Evolutionary conservation across 1,140 invertebrate genomes (phyloP), one percentile per base, ranked within the genome.

Genomic region (Drosophila pseudoananassae): DNA sequence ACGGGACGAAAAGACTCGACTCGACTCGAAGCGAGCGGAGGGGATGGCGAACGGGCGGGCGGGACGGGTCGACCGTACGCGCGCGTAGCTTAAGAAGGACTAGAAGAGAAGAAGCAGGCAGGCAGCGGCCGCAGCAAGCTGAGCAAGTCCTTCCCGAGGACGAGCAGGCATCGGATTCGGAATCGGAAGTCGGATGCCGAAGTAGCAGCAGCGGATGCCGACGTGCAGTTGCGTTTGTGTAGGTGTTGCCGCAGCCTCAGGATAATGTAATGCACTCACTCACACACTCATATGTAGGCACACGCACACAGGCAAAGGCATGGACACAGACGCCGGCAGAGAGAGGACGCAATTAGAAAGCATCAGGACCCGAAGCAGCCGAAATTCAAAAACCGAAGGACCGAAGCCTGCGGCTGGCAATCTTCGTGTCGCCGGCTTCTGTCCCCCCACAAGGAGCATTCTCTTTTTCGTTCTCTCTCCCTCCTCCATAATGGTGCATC

Each of bases 81-180:
- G 74, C 78, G 85, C 71, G 84, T 85, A 84, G 88, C 89, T 89
- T 90, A 90, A 90, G 88, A 91, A 84, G 78, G 77, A 90, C 88
- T 90, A 90, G 88, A 90, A 90, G 88, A 87, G 88, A 90, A 90
- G 88, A 87, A 90, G 81, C 85, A 89, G 80, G 85, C 81, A 80
- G 75, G 61, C 72, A 72, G 59, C 75, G 57, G 77, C 58, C 56
- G 68, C 74, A 80, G 71, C 79, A 72, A 56, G 83, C 83, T 64
- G 63, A 77, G 75, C 33, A 43, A 17, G 68, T 65, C 76, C 56
- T 78, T 60, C 47, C 53, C 59, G 50, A 78, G 58, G 49, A 9
- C 56, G 45, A 64, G 36, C 64, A 55, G 71, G 64, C 70, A 57
- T 58, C 56, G 56, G 53, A 61, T 52, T 66, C 63, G 63, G 46